These are phyloP conservation scores for Drosophila cracens DNA, from an alignment of 2,888 invertebrate genomes.

Conservation along the genomic window DNA sequence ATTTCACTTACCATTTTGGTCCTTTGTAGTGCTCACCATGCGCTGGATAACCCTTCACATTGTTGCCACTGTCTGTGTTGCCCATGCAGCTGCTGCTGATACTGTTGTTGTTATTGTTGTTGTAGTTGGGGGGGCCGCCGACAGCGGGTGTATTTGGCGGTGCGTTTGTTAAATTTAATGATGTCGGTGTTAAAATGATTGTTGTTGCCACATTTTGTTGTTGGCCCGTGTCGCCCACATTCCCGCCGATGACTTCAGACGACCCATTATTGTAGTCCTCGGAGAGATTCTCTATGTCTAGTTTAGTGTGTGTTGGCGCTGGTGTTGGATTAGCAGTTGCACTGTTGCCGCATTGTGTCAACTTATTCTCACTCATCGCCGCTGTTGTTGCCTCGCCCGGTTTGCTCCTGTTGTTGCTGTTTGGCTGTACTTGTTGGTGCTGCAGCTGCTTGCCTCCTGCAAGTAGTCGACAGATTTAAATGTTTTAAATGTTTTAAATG, in stretches of 20 bases:
- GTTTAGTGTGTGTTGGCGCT: conserved; percentile 74
- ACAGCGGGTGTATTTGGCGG: conserved; percentile 56
- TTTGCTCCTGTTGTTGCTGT: conserved; percentile 23
- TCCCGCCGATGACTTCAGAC: conserved; percentile 31
- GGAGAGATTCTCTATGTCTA: conserved; percentile 80
- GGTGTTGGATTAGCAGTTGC: conserved; percentile 33
- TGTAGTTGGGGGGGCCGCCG: conserved; percentile 36
- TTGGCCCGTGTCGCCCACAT: conserved; percentile 55
- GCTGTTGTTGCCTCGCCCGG: not conserved
- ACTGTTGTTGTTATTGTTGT: not conserved
- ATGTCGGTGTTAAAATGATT: conserved; percentile 83
- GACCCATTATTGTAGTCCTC: conserved; percentile 65
- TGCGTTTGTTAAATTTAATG: conserved; percentile 80
- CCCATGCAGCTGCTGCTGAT: conserved; percentile 16
- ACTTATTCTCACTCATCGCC: conserved; percentile 58
- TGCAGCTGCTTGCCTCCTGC: conserved; percentile 57
- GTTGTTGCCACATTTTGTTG: conserved; percentile 77
- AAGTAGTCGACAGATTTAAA: conserved; percentile 62
- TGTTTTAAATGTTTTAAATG: conserved; percentile 60
- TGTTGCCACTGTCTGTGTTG: conserved; percentile 47
- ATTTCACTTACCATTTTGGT: conserved; percentile 83
- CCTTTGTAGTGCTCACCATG: conserved; percentile 79
- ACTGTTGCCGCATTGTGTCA: conserved; percentile 59
- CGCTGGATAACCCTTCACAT: conserved; percentile 42
- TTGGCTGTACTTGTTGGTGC: conserved; percentile 50